phyloP scores from a whole-genome alignment of 1,140 invertebrate genomes.

The Ostrea denselamellosa region DNA sequence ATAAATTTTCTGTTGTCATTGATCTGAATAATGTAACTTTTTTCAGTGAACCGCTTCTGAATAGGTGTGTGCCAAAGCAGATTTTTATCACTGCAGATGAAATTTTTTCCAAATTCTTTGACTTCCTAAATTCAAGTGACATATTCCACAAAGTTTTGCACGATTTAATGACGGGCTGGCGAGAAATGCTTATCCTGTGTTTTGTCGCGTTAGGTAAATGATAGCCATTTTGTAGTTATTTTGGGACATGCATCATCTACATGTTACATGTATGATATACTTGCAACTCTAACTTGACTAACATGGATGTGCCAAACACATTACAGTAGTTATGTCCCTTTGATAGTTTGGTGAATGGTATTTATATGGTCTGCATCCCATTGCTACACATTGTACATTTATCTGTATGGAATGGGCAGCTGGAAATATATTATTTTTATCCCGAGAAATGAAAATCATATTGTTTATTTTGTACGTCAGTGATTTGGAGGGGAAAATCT shows the following conservation, averaged over 20 bases:
- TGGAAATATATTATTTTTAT: background rate
- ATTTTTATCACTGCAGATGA: conserved; percentile 73
- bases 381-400: background rate
- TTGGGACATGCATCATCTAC: conserved; percentile 3
- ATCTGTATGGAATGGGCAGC: background rate
- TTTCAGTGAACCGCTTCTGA: conserved; percentile 85
- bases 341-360: conserved; percentile 36
- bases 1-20: conserved; percentile 5
- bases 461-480: background rate
- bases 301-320: background rate
- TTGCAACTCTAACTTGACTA: background rate
- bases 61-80: conserved; percentile 90
- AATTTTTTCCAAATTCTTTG: conserved; percentile 82
- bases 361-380: background rate
- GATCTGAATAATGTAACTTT: conserved; percentile 43
- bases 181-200: conserved; percentile 87
- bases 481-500: background rate
- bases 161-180: conserved; percentile 92
- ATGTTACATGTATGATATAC: background rate
- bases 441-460: background rate
- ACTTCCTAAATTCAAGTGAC: conserved; percentile 91
- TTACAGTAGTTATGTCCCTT: conserved; percentile 28
- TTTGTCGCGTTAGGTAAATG: conserved; percentile 88
- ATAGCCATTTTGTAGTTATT: conserved; percentile 17
- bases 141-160: conserved; percentile 91